Evolutionary conservation across 2,888 invertebrate genomes (phyloP), one percentile per base, ranked within the genome.

Genomic region (Drosophila barbarae): DNA sequence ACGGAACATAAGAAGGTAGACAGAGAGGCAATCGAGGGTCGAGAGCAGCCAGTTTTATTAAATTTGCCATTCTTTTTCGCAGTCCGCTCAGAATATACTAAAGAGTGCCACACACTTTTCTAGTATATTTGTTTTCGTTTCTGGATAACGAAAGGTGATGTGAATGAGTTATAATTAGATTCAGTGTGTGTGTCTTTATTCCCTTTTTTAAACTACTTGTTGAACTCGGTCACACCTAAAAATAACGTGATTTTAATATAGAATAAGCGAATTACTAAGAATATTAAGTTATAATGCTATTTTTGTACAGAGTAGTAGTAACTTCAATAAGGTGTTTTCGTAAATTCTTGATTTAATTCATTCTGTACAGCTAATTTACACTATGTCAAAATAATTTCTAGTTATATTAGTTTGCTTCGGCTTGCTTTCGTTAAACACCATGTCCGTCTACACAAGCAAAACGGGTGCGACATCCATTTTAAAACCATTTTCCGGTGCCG

Each of bases 401-500:
- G 12, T 13, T 32, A 32, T n/a, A 4, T 26, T 26, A 26, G 8
- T 41, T 23, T 13, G 23, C 2, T 41, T 23, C 1, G 18, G 15
- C 10, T 28, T 28, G 28, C 12, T 21, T 8, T 6, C 10, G n/a
- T 15, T 34, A 12, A 28, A 12, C 23, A 32, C 18, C 6, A 89
- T 89, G 89, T 88, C 89, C 8, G 69, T 87, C 5, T 85, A 77
- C 47, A 87, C 86, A 49, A 84, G 71, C 10, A 88, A 84, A 65
- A 87, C 89, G 5, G 77, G 83, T 39, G 55, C 84, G 26, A 78
- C 87, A 18, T 89, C 89, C 28, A 89, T 89, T 60, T 72, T 89
- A 10, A 89, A 89, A 57, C 26, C 74, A 0, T 88, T 86, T 65
- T 77, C 85, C 5, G 71, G 79, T n/a, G 70, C 72, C 1, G 87